A percentile compares a stretch with the other conserved stretches of the same genome.
Conservation (phyloP, 1,140 invertebrate genomes). For the Microplitis demolitor region DNA sequence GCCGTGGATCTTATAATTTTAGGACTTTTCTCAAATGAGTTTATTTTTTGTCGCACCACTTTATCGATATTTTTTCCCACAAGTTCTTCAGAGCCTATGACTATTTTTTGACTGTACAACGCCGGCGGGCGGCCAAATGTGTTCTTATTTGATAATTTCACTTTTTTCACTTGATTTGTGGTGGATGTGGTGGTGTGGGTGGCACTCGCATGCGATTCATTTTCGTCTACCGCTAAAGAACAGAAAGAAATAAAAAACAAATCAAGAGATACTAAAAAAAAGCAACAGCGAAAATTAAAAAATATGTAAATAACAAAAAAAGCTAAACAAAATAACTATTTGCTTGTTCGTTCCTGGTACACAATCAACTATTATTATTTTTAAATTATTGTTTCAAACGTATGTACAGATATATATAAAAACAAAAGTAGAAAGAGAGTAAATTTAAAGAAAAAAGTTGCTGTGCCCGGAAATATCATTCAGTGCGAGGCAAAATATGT, state of each 20-base stretch:
- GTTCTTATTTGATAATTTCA: conserved; percentile 54
- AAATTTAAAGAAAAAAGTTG: background rate
- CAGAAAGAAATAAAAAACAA: conserved; percentile 59
- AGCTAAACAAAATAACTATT: conserved; percentile 1
- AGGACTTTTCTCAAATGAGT: conserved; percentile 54
- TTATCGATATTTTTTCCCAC: conserved; percentile 53
- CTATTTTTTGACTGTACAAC: conserved; percentile 60
- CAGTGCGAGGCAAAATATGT: background rate
- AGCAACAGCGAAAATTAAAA: too few species aligned
- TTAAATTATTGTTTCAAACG: too few species aligned
- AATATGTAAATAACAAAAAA: conserved; percentile 35
- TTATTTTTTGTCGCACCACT: conserved; percentile 53
- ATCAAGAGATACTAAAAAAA: conserved; percentile 55
- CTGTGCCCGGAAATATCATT: background rate
- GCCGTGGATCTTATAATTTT: conserved; percentile 56
- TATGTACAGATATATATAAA: background rate
- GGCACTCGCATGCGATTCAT: conserved; percentile 59
- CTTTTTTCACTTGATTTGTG: conserved; percentile 54
- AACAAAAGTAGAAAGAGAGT: background rate
- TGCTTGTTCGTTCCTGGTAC: background rate
- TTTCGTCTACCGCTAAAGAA: conserved; percentile 62
- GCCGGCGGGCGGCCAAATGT: conserved; percentile 52
- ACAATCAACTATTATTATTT: background rate
- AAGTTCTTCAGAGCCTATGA: conserved; percentile 58
- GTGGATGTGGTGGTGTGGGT: conserved; percentile 50